These are phyloP conservation scores for Sarcoramphus papa DNA, from an alignment of 2,797 vertebrate species.

Conservation along the genomic window DNA sequence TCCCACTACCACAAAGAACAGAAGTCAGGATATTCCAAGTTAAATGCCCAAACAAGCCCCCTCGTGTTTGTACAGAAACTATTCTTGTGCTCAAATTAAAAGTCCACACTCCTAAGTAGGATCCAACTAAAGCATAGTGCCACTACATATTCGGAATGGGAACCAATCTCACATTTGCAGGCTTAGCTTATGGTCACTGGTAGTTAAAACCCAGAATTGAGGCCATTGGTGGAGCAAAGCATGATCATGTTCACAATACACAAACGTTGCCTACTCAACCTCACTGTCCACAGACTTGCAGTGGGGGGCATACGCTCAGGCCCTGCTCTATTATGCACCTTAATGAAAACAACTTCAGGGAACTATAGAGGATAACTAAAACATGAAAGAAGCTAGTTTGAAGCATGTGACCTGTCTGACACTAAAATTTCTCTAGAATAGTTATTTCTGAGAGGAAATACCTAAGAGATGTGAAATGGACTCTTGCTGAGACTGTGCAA, in stretches of 20 bases:
- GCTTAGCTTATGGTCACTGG: neutral
- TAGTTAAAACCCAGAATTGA: neutral
- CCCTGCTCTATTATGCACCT: neutral
- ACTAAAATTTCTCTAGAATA: neutral
- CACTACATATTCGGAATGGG: neutral
- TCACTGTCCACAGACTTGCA: too few relatives aligned
- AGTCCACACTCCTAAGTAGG: neutral
- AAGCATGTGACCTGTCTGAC: neutral
- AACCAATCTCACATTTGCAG: neutral
- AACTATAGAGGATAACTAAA: neutral
- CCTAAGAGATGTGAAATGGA: neutral
- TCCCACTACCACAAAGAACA: neutral
- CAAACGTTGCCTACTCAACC: rapidly evolving
- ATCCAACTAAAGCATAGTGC: neutral
- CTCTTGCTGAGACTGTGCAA: neutral
- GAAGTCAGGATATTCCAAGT: neutral
- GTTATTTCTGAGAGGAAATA: neutral
- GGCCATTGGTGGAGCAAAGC: neutral
- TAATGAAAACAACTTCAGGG: neutral
- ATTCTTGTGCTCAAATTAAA: neutral
- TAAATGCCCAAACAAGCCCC: neutral
- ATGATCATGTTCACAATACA: neutral
- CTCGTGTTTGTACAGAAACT: neutral
- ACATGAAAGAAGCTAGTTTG: neutral
- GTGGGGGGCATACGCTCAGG: rapidly evolving